Percentiles rank a stretch among this genome's conserved stretches.
phyloP scores from a whole-genome alignment of 2,113 vertebrate genomes.

The Gambusia affinis region DNA sequence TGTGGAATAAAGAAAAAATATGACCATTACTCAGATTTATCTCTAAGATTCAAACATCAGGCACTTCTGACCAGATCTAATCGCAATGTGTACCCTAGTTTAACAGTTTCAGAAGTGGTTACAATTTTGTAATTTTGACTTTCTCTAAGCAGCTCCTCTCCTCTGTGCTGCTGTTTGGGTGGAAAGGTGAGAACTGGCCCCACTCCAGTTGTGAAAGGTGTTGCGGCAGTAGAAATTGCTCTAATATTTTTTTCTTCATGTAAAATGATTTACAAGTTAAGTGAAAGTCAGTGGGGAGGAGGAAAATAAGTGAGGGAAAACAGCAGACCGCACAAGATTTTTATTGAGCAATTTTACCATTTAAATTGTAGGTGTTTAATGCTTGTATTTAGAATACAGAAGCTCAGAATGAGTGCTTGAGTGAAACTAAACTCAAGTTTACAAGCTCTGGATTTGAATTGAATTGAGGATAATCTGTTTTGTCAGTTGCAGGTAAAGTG shows the following conservation, averaged over 20 bases:
- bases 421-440: background rate
- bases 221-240: slow-evolving; percentile 18
- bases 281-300: background rate
- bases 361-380: background rate
- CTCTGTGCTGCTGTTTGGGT: background rate
- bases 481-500: slow-evolving; percentile 79
- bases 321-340: background rate
- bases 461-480: slow-evolving; percentile 6
- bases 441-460: background rate
- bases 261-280: slow-evolving; percentile 20
- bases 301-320: background rate
- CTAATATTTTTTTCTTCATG: slow-evolving; percentile 9
- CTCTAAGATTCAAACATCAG: background rate
- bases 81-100: background rate
- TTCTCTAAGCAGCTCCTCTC: background rate
- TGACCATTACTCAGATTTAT: slow-evolving; percentile 14
- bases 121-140: background rate
- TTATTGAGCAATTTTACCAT: background rate
- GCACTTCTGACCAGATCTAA: background rate
- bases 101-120: background rate
- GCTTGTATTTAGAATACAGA: background rate
- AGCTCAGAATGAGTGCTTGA: background rate
- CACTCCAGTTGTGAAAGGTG: slow-evolving; percentile 1
- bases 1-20: slow-evolving; percentile 45
- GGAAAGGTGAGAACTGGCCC: background rate